phyloP scores from a whole-genome alignment of 92 coral and sea anemone genomes.

The Blastomussa wellsi region DNA sequence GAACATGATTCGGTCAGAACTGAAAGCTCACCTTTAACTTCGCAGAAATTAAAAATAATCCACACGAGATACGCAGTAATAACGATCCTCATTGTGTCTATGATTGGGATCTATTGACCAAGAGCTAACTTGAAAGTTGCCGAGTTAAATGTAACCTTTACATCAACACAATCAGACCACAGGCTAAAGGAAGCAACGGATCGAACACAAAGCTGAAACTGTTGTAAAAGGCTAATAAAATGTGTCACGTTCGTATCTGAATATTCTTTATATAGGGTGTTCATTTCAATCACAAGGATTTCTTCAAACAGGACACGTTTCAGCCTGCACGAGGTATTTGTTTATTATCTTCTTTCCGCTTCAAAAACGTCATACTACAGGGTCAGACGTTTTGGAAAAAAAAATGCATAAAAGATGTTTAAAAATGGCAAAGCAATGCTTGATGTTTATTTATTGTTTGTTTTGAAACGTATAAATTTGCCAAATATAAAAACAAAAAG shows the following conservation, averaged over 20 bases:
- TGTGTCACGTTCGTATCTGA: background rate
- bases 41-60: background rate
- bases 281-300: background rate
- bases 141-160: background rate
- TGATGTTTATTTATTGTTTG: too few relatives aligned
- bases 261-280: background rate
- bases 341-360: background rate
- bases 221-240: background rate
- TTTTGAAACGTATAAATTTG: too few relatives aligned
- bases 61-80: background rate
- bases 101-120: background rate
- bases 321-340: background rate
- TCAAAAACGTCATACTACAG: background rate
- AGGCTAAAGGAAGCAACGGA: background rate
- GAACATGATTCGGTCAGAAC: constrained; percentile 4
- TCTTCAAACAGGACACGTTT: background rate
- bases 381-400: background rate
- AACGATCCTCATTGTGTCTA: background rate
- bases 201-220: constrained; percentile 1
- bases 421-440: too few relatives aligned
- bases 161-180: background rate
- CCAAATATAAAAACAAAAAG: too few relatives aligned
- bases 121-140: background rate
- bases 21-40: background rate
- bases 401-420: background rate